Evolutionary conservation across 2,797 vertebrate species (phyloP), one percentile per base, ranked within the genome.

Genomic region (Hylomyscus alleni): DNA sequence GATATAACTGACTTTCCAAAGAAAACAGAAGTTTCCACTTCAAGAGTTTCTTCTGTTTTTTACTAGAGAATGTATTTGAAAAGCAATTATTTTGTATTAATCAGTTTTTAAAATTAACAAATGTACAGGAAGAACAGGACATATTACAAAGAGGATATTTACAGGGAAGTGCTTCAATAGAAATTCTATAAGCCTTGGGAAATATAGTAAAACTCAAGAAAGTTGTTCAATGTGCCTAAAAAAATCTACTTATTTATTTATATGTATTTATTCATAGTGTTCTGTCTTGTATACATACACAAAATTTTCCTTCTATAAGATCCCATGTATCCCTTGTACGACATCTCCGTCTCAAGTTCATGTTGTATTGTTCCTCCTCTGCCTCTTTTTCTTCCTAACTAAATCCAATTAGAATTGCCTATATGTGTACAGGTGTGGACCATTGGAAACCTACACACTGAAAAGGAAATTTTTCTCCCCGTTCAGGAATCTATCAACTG

Each of bases 181-280:
- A 89, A 93, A 93, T 95, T 91, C 24, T 85, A 76, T 65, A 77
- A 22, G 10, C 34, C 15, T 17, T 92, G 65, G 20, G 17, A 90
- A 91, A 81, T 44, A 90, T 65, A 56, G 6, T 40, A 37, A 91
- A 75, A 81, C 90, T 20, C 62, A 91, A 78, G n/a, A 90, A 86
- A 65, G 19, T 86, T 52, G 29, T 81, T 83, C 19, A 93, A 24
- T 73, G 60, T 76, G 24, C 6, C 31, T 54, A 91, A 83, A 3
- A 80, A n/a, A 85, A 50, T 14, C 17, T 0, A 52, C 34, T n/a
- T 86, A 20, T 86, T 85, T 50, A 34, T 65, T n/a, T 50, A 11
- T 26, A 65, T 85, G 17, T 12, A 47, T 12, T 47, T 85, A 85
- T 85, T 85, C 60, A 65, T 13, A 34, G 17, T 20, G 40, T 44